These are phyloP conservation scores for Pipra filicauda DNA, from an alignment of 2,113 vertebrate species.

Conservation along the genomic window DNA sequence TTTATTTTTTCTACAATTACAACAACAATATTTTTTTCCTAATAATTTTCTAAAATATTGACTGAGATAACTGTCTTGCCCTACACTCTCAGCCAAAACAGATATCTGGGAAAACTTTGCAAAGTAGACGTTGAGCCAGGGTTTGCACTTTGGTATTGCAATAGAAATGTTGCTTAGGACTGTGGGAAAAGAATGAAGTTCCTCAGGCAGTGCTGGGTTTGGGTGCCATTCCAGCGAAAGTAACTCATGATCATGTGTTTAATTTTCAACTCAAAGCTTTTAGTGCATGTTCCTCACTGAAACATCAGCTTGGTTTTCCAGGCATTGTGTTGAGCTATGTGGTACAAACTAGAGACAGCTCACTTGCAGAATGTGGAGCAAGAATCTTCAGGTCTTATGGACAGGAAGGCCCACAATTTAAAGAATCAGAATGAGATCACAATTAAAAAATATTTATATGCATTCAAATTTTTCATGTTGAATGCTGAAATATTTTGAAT, in stretches of 20 bases:
- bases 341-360: background rate
- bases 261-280: background rate
- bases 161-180: background rate
- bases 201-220: background rate
- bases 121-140: background rate
- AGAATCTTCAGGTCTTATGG: background rate
- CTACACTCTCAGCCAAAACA: background rate
- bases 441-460: background rate
- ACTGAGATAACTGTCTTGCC: background rate
- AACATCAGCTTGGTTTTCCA: background rate
- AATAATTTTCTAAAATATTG: background rate
- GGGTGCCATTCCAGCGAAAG: background rate
- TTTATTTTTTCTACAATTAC: background rate
- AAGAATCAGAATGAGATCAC: background rate
- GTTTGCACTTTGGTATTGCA: background rate
- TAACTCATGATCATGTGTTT: background rate
- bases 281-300: background rate
- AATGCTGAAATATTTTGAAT: background rate
- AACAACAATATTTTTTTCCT: background rate
- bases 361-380: accelerated
- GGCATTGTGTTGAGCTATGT: background rate
- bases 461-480: background rate
- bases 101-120: background rate
- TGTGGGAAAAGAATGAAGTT: background rate
- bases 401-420: background rate